phyloP scores from a whole-genome alignment of 2,797 vertebrate genomes.

The Ceryle rudis region DNA sequence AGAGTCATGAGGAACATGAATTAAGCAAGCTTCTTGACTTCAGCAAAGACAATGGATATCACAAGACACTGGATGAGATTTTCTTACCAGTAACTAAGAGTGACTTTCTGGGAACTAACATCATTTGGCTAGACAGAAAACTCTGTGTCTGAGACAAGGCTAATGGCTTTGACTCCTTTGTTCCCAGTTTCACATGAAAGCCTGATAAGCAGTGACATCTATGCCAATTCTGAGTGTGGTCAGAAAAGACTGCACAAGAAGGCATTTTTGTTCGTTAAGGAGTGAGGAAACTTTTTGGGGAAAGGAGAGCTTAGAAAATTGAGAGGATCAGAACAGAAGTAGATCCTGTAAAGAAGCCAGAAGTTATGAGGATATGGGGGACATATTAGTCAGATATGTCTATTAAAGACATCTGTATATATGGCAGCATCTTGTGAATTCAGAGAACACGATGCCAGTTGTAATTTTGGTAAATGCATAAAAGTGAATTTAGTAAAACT shows the following conservation, averaged over 20 bases:
- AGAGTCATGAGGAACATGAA: accelerated
- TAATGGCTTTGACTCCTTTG: conserved; percentile 4
- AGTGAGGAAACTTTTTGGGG: neutral
- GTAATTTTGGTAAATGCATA: conserved; percentile 41
- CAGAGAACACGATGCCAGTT: conserved; percentile 20
- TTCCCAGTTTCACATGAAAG: neutral
- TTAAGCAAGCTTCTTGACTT: neutral
- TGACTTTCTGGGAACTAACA: conserved; percentile 27
- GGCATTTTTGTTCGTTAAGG: neutral
- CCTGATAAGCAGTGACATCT: neutral
- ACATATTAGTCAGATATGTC: conserved; percentile 52
- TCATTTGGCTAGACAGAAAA: conserved; percentile 14
- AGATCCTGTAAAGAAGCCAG: conserved; percentile 43
- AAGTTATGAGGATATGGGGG: conserved; percentile 44
- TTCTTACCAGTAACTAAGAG: conserved; percentile 27
- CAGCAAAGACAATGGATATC: neutral
- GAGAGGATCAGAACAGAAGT: conserved; percentile 59
- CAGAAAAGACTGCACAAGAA: neutral
- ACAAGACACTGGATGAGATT: conserved; percentile 7
- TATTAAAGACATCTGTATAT: conserved; percentile 66
- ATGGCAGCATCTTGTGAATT: conserved; percentile 50
- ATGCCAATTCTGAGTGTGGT: neutral
- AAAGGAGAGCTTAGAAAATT: conserved; percentile 21
- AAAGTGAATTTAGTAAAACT: conserved; percentile 28
- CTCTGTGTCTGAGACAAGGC: neutral